Percentiles rank a stretch among this genome's conserved stretches.
Evolutionary conservation across 2,888 invertebrate species (phyloP).

Genomic region (Phengaris arion): DNA sequence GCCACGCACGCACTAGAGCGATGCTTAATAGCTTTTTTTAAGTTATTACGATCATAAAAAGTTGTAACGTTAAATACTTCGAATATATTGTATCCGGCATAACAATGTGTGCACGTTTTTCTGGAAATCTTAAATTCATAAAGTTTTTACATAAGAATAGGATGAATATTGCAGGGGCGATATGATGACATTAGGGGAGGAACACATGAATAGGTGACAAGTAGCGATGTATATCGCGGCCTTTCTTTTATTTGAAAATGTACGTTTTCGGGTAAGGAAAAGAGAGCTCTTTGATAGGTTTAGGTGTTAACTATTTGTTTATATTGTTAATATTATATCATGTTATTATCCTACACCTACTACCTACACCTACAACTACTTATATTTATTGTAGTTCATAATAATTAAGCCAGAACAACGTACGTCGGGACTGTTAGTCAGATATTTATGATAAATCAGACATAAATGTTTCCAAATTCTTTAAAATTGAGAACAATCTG

Average conservation of each 20-base stretch:
- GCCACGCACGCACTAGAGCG: not conserved
- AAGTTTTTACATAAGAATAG: slow-evolving; percentile 28
- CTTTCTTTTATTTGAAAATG: not conserved
- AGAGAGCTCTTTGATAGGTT: not conserved
- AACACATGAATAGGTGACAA: slow-evolving; percentile 21
- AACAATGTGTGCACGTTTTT: slow-evolving; percentile 22
- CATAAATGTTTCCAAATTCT: too few species aligned
- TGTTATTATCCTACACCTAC: too few species aligned
- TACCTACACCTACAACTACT: too few species aligned
- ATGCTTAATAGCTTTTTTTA: not conserved
- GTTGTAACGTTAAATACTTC: slow-evolving; percentile 10
- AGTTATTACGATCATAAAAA: slow-evolving; percentile 5
- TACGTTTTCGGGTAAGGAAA: not conserved
- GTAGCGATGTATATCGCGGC: not conserved
- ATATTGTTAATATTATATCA: too few species aligned
- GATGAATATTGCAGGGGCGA: slow-evolving; percentile 11
- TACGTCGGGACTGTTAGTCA: too few species aligned
- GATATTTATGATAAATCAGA: too few species aligned
- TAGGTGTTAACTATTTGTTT: too few species aligned
- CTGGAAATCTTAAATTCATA: slow-evolving; percentile 24
- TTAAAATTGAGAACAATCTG: too few species aligned
- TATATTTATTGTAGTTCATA: too few species aligned
- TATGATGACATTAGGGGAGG: slow-evolving; percentile 27
- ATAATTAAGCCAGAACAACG: too few species aligned
- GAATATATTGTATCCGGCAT: not conserved